phyloP scores from a whole-genome alignment of 92 coral and sea anemone genomes.

The Meandrina meandrites region DNA sequence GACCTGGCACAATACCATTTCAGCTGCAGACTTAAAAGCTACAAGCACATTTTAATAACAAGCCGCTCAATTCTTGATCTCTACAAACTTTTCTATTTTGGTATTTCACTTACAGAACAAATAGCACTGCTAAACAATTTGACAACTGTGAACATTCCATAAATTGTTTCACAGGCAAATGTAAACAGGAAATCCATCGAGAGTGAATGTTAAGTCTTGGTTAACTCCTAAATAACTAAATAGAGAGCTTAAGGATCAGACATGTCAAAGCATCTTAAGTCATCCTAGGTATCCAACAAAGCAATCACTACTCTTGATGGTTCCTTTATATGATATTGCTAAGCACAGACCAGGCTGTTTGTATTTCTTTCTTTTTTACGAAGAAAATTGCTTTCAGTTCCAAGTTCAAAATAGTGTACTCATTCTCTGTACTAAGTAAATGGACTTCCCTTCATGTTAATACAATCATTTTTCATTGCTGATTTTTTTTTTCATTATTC shows the following conservation, averaged over 20 bases:
- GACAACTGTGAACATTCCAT: neutral
- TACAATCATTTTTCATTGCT: too few relatives aligned
- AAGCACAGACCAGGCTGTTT: neutral
- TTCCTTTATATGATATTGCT: neutral
- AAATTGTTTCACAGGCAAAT: neutral
- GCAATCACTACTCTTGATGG: neutral
- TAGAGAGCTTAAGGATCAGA: neutral
- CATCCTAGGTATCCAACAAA: neutral
- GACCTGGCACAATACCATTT: too few relatives aligned
- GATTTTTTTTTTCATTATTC: neutral
- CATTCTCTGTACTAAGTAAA: too few relatives aligned
- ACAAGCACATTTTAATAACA: neutral
- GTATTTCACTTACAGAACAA: neutral
- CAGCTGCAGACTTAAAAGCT: neutral
- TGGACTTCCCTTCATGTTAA: too few relatives aligned
- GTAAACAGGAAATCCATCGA: constrained; percentile 25
- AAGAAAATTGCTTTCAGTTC: too few relatives aligned
- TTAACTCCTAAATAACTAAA: neutral
- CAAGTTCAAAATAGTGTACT: too few relatives aligned
- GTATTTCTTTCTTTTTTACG: neutral
- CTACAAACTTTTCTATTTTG: neutral
- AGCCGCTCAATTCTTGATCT: neutral
- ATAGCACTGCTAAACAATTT: neutral
- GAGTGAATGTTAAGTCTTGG: neutral
- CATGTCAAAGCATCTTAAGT: neutral